These are phyloP conservation scores for Oreochromis spilurus DNA, from an alignment of 2,113 vertebrate species.

Conservation along the genomic window DNA sequence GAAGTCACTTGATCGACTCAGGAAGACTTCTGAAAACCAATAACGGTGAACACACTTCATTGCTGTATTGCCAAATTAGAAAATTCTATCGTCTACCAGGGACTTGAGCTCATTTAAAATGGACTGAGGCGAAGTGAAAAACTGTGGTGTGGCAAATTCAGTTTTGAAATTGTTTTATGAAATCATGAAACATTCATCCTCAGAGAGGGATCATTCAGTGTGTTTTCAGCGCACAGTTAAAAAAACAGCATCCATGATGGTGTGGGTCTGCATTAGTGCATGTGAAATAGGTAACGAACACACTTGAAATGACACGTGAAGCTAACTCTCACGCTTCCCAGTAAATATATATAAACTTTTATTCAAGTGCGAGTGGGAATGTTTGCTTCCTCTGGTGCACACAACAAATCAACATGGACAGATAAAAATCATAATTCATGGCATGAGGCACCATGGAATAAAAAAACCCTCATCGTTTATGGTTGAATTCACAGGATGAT, in stretches of 20 bases:
- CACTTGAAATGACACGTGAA: background rate
- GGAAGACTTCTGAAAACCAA: background rate
- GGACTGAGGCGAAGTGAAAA: background rate
- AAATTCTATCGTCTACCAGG: background rate
- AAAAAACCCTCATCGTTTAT: background rate
- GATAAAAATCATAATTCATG: background rate
- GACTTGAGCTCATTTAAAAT: background rate
- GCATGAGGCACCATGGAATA: background rate
- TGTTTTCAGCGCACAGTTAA: background rate
- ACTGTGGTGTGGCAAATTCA: background rate
- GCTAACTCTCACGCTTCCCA: background rate
- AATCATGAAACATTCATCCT: background rate
- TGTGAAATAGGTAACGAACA: background rate
- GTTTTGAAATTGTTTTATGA: background rate
- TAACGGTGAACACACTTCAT: background rate
- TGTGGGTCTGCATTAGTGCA: background rate
- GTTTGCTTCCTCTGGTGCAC: background rate
- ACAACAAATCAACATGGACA: background rate
- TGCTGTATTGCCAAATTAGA: background rate
- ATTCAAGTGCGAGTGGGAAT: background rate
- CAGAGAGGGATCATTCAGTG: background rate
- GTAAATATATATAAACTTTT: background rate
- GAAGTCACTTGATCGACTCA: background rate
- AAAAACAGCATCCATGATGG: background rate
- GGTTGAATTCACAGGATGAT: slow-evolving; percentile 10